These are phyloP conservation scores for Silvanus unidentatus DNA, from an alignment of 2,888 invertebrate species.

Conservation along the genomic window DNA sequence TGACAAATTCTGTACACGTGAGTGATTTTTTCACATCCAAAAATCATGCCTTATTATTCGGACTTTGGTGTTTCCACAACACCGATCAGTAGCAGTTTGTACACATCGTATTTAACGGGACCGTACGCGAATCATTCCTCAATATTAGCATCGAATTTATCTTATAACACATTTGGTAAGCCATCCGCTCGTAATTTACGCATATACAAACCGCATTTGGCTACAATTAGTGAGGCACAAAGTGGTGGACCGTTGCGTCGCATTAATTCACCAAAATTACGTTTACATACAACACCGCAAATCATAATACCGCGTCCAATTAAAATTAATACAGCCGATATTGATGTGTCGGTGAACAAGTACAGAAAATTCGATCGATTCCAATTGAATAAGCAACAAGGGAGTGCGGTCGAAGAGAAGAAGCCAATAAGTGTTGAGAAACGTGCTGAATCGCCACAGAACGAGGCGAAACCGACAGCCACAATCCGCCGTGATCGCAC, in stretches of 20 bases:
- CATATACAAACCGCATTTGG: conserved; percentile 66
- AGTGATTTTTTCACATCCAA: background rate
- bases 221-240: conserved; percentile 64
- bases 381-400: background rate
- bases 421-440: conserved; percentile 9
- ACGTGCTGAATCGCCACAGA: conserved; percentile 41
- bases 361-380: conserved; percentile 46
- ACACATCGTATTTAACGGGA: conserved; percentile 49
- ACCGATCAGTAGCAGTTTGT: conserved; percentile 50
- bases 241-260: conserved; percentile 46
- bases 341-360: conserved; percentile 70
- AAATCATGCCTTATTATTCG: conserved; percentile 61
- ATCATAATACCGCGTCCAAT: conserved; percentile 58
- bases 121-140: conserved; percentile 53
- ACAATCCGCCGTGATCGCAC: conserved; percentile 67
- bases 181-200: conserved; percentile 39
- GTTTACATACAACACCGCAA: conserved; percentile 43
- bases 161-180: conserved; percentile 26
- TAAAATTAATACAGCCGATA: conserved; percentile 77
- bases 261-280: conserved; percentile 52
- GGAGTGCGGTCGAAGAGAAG: background rate
- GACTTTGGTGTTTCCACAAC: conserved; percentile 54
- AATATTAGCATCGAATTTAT: conserved; percentile 37
- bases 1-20: background rate
- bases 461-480: conserved; percentile 37